Base-by-base conservation (phyloP, 2,797 vertebrate genomes). In the Micromesistius poutassou region DNA sequence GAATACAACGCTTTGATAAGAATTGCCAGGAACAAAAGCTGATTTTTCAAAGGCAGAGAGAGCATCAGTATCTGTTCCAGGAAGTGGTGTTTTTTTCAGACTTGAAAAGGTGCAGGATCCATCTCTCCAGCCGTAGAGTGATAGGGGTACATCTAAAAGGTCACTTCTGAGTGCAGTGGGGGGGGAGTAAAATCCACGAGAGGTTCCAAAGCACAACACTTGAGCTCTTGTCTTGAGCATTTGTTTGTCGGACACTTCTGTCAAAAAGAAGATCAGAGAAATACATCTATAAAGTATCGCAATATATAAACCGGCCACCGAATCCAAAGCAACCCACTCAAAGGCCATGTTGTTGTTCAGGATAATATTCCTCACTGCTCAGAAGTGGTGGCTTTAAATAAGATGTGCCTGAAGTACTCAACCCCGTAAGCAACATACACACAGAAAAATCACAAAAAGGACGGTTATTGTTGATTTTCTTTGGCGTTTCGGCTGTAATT, bases 1-100 rank as follows among this genome's bases (percentile, higher is more conserved):
- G 95, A 95, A 95, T 95, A 95, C 93, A 94, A 92, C 92, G 94
- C 95, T 95, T 95, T 95, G 95, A 95, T 95, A 95, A 95, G 95
- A 95, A 95, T 94, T 95, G 94, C 93, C 91, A 92, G 93, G 94
- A 95, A 95, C 94, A 95, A 95, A 95, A 95, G 95, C 89, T 92
- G 92, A 93, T 93, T 95, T 93, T 95, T 95, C 94, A 95, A 95
- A 95, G 94, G 94, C 91, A 93, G 93, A 93, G 93, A 95, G 94
- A 94, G 94, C 94, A 92, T 91, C 86, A 85, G 92, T 93, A 93
- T 94, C 92, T 94, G 91, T 93, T 93, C 93, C 93, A 93, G 94
- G 94, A 94, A 94, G 93, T 88, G 80, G 90, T 84, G 79, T 91
- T 75, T 72, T 73, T 75, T 78, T 75, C 86, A 84, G 89, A 94